These are phyloP conservation scores for Bergia puertoricense DNA, from an alignment of 92 coral and sea anemone species.

Conservation along the genomic window DNA sequence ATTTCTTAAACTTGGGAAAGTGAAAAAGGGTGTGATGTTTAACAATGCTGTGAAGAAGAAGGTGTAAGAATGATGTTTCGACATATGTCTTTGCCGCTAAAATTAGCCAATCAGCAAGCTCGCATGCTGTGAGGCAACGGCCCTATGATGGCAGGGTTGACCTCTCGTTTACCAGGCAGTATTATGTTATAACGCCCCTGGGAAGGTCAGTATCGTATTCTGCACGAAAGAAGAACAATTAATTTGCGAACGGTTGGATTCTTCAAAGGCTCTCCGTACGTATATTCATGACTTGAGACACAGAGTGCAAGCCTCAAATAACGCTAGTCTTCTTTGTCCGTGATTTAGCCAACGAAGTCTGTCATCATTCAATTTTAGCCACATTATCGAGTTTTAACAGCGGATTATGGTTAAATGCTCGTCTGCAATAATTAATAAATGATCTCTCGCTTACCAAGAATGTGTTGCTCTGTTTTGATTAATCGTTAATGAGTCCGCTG, in stretches of 20 bases:
- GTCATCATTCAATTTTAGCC: constrained; percentile 48
- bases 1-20: neutral
- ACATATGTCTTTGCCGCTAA: constrained; percentile 10
- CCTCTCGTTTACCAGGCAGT: constrained; percentile 42
- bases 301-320: neutral
- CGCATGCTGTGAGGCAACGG: constrained; percentile 25
- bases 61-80: constrained; percentile 22
- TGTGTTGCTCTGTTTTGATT: constrained; percentile 40
- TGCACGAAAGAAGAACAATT: constrained; percentile 32
- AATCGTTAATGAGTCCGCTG: constrained; percentile 40
- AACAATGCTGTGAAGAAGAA: neutral
- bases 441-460: constrained; percentile 40
- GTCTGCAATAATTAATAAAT: constrained; percentile 33
- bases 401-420: constrained; percentile 47
- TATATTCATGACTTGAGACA: neutral
- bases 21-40: neutral
- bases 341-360: constrained; percentile 35
- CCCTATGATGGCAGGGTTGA: constrained; percentile 19
- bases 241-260: constrained; percentile 8
- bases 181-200: constrained; percentile 45
- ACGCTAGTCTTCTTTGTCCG: constrained; percentile 11
- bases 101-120: constrained; percentile 39
- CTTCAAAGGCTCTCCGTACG: neutral
- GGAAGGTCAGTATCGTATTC: constrained; percentile 31
- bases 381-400: constrained; percentile 49